Evolutionary conservation across 2,113 vertebrate genomes (phyloP).

Genomic region (Stictonetta naevosa): DNA sequence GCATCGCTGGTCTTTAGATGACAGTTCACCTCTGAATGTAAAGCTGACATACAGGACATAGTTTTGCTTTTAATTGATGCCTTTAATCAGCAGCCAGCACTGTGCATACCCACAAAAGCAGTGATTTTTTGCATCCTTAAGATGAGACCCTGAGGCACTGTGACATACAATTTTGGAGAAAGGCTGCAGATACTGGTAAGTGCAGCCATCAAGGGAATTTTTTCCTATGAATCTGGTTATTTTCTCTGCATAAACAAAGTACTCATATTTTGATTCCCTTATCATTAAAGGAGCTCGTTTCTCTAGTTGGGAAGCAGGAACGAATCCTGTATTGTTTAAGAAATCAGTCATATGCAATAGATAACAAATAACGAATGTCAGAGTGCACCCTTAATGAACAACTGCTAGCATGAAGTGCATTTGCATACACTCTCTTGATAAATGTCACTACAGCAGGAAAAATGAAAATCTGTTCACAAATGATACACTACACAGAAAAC

Average conservation of each 20-base stretch:
- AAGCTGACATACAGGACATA: not conserved
- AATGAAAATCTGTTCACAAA: not conserved
- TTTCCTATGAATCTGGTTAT: not conserved
- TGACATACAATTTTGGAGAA: fast-evolving
- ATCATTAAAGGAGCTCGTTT: not conserved
- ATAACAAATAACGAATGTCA: not conserved
- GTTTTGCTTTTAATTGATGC: not conserved
- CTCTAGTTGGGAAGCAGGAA: not conserved
- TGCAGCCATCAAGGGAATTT: not conserved
- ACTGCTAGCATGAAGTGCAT: fast-evolving
- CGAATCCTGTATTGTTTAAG: not conserved
- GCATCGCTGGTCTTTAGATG: not conserved
- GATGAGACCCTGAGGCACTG: not conserved
- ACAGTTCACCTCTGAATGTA: not conserved
- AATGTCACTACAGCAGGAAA: not conserved
- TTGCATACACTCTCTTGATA: not conserved
- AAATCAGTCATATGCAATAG: not conserved
- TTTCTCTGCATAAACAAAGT: not conserved
- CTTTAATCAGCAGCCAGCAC: not conserved
- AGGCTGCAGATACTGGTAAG: not conserved
- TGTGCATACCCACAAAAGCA: not conserved
- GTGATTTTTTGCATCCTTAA: not conserved
- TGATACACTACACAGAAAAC: not conserved
- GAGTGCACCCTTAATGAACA: not conserved
- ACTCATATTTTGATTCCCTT: not conserved